Evolutionary conservation across 2,888 invertebrate species (phyloP).

Genomic region (Crematogaster levior): DNA sequence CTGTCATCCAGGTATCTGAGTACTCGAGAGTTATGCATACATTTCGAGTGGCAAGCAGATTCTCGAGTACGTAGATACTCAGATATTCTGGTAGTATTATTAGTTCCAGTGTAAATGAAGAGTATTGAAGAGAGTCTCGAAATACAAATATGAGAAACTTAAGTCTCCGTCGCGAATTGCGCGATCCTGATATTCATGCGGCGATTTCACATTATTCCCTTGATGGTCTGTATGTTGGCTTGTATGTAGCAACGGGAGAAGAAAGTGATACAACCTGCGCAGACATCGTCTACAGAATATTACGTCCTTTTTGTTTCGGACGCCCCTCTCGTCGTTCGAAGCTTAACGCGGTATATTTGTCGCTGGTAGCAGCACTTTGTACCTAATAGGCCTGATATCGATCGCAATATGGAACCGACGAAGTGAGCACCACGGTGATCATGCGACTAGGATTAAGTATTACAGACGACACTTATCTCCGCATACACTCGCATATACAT

Average conservation of each 20-base stretch:
- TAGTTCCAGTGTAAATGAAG: too few species aligned
- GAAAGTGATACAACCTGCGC: background rate
- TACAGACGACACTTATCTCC: conserved; percentile 63
- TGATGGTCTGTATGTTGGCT: background rate
- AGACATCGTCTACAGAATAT: conserved; percentile 10
- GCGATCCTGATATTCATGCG: background rate
- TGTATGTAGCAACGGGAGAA: background rate
- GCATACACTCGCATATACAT: conserved; percentile 54
- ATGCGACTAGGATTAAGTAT: conserved; percentile 60
- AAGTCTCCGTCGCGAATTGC: background rate
- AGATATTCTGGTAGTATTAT: background rate
- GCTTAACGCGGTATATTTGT: conserved; percentile 45
- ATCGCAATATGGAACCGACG: conserved; percentile 63
- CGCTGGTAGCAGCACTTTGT: conserved; percentile 42
- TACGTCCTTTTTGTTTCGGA: conserved; percentile 42
- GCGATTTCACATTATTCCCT: background rate
- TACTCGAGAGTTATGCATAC: background rate
- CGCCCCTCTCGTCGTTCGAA: conserved; percentile 44
- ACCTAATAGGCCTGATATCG: conserved; percentile 66
- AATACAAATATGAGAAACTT: background rate
- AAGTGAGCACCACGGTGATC: conserved; percentile 66
- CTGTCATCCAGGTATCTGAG: background rate
- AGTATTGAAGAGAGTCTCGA: too few species aligned
- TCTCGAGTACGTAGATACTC: background rate
- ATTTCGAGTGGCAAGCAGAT: background rate